These are phyloP conservation scores for Notolepis coatsorum DNA, from an alignment of 2,797 vertebrate genomes.

Conservation along the genomic window DNA sequence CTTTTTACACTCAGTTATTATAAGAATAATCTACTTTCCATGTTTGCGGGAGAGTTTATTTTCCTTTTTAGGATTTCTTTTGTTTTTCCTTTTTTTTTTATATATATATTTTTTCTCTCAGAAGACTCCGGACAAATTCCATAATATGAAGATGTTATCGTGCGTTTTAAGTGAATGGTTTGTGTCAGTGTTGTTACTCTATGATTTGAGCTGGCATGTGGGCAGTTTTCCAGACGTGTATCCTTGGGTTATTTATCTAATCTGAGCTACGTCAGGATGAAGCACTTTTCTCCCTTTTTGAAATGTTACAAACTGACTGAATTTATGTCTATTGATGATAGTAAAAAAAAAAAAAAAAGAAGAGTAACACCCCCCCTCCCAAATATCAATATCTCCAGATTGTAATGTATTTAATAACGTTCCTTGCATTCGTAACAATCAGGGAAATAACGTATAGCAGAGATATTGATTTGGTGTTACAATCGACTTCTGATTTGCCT, in stretches of 20 bases:
- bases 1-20: slow-evolving; percentile 33
- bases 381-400: slow-evolving; percentile 61
- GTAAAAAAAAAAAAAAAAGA: slow-evolving; percentile 61
- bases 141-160: slow-evolving; percentile 79
- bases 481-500: slow-evolving; percentile 67
- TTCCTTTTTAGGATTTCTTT: slow-evolving; percentile 16
- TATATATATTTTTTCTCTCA: slow-evolving; percentile 31
- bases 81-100: slow-evolving; percentile 38
- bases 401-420: slow-evolving; percentile 71
- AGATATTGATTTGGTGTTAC: slow-evolving; percentile 69
- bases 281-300: slow-evolving; percentile 80
- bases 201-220: slow-evolving; percentile 74
- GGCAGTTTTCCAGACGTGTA: slow-evolving; percentile 73
- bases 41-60: slow-evolving; percentile 11
- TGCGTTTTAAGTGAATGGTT: slow-evolving; percentile 56
- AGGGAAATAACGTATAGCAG: slow-evolving; percentile 69
- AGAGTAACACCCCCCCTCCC: slow-evolving; percentile 56
- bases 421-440: slow-evolving; percentile 81
- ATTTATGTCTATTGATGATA: slow-evolving; percentile 55
- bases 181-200: slow-evolving; percentile 68
- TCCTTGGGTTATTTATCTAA: slow-evolving; percentile 62
- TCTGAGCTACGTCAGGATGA: slow-evolving; percentile 76
- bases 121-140: slow-evolving; percentile 81
- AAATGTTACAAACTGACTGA: slow-evolving; percentile 47
- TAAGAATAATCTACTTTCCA: slow-evolving; percentile 36